A percentile compares a stretch with the other conserved stretches of the same genome.
phyloP scores from a whole-genome alignment of 2,888 invertebrate genomes.

The Latrodectus elegans region DNA sequence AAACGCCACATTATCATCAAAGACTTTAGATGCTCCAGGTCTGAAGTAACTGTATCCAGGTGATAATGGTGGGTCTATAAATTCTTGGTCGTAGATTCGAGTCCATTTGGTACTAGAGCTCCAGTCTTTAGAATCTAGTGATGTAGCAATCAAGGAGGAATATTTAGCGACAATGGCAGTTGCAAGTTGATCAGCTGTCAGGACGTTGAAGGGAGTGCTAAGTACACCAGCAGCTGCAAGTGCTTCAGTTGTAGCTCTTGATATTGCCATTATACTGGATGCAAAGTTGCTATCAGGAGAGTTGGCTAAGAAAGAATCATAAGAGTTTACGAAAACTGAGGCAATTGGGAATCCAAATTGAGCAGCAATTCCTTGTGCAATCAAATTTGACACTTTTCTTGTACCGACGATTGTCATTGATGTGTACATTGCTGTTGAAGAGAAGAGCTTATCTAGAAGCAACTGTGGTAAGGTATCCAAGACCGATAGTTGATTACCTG shows the following conservation, averaged over 20 bases:
- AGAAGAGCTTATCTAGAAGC: slow-evolving; percentile 27
- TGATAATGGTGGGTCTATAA: slow-evolving; percentile 31
- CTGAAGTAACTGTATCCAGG: slow-evolving; percentile 32
- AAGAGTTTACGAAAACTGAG: slow-evolving; percentile 22
- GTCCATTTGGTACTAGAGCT: slow-evolving; percentile 30
- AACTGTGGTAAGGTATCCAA: slow-evolving; percentile 25
- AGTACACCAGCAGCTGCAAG: slow-evolving; percentile 38
- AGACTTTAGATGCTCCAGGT: slow-evolving; percentile 16
- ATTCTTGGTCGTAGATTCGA: slow-evolving; percentile 23
- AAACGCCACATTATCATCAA: slow-evolving; percentile 15
- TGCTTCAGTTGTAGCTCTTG: slow-evolving; percentile 39
- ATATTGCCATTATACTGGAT: slow-evolving; percentile 11
- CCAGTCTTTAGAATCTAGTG: slow-evolving; percentile 48
- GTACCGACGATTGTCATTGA: slow-evolving; percentile 36
- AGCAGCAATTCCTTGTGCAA: slow-evolving; percentile 43
- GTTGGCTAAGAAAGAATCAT: slow-evolving; percentile 6
- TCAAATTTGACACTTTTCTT: slow-evolving; percentile 36
- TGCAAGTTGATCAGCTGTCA: slow-evolving; percentile 34
- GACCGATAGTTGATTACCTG: background rate
- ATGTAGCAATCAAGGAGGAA: slow-evolving; percentile 50
- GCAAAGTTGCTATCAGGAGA: slow-evolving; percentile 20
- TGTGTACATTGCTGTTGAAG: slow-evolving; percentile 47
- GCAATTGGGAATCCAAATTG: slow-evolving; percentile 46
- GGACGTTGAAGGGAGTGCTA: slow-evolving; percentile 12
- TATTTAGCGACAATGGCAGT: slow-evolving; percentile 32